Percentiles rank a stretch among this genome's conserved stretches.
Evolutionary conservation across 2,888 invertebrate genomes (phyloP).

Genomic region (Drosophila maculinotata): DNA sequence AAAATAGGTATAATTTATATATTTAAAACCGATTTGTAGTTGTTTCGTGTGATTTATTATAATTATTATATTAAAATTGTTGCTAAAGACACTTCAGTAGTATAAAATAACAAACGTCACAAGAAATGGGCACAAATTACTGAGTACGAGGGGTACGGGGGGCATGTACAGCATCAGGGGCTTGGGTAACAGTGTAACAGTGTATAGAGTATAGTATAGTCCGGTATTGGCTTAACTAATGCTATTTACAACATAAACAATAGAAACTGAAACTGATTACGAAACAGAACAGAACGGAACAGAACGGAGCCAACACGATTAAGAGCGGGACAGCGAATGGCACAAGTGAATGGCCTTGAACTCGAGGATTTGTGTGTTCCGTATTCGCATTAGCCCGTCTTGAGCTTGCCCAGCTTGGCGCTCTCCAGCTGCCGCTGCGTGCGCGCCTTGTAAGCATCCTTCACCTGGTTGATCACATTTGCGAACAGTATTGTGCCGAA

Average conservation of each 20-base stretch:
- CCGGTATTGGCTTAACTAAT: slow-evolving; percentile 22
- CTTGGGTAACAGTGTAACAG: slow-evolving; percentile 3
- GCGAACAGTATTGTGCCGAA: slow-evolving; percentile 96
- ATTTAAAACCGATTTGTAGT: too few species aligned
- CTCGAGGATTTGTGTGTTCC: background rate
- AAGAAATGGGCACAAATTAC: background rate
- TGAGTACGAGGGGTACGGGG: background rate
- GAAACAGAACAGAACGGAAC: slow-evolving; percentile 1
- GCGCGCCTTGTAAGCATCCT: slow-evolving; percentile 54
- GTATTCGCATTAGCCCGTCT: slow-evolving; percentile 31
- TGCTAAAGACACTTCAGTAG: slow-evolving; percentile 25
- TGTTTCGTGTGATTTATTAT: slow-evolving; percentile 10
- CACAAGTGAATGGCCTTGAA: slow-evolving; percentile 8
- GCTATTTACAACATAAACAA: slow-evolving; percentile 43
- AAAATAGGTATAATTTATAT: too few species aligned
- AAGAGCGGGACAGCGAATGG: slow-evolving; percentile 32
- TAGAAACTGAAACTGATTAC: background rate
- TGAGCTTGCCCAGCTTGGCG: slow-evolving; percentile 33
- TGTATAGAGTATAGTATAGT: slow-evolving; percentile 6
- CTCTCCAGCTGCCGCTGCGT: slow-evolving; percentile 15
- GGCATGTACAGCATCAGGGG: background rate
- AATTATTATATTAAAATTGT: slow-evolving; percentile 22
- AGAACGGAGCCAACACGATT: background rate
- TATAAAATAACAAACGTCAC: slow-evolving; percentile 17
- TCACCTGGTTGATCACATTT: slow-evolving; percentile 87